A percentile compares a stretch with the other conserved stretches of the same genome.
Evolutionary conservation across 35 echinoderm and acorn worm genomes (phyloP).

Genomic region (Stichopus chloronotus): DNA sequence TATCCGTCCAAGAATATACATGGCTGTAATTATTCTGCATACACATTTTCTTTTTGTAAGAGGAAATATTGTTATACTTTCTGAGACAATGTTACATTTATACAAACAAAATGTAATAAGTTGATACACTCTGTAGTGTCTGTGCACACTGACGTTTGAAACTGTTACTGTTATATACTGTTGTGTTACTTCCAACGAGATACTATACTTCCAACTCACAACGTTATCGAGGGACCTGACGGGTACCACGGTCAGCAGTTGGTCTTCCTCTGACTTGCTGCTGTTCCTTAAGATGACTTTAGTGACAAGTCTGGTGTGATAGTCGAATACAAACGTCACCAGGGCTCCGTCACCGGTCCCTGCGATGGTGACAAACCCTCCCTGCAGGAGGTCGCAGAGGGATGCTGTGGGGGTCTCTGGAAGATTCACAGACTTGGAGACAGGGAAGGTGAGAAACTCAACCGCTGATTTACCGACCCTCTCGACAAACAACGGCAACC

Average conservation of each 20-base stretch:
- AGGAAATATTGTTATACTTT: too few relatives aligned
- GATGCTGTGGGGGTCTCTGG: not conserved
- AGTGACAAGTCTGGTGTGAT: not conserved
- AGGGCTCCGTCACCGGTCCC: not conserved
- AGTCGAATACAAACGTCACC: slow-evolving; percentile 6
- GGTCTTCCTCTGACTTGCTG: not conserved
- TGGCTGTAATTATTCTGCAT: too few relatives aligned
- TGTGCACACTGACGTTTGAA: too few relatives aligned
- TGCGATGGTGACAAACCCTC: slow-evolving; percentile 11
- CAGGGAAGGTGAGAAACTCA: slow-evolving; percentile 36
- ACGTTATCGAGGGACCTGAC: slow-evolving; percentile 39
- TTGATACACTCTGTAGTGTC: too few relatives aligned
- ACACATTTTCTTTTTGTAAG: too few relatives aligned
- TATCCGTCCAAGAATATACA: too few relatives aligned
- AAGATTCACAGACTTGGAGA: slow-evolving; percentile 20
- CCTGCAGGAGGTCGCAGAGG: not conserved
- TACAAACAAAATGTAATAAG: too few relatives aligned
- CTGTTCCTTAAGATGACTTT: not conserved
- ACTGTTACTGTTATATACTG: too few relatives aligned
- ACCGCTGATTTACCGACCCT: not conserved
- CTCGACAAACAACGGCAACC: slow-evolving; percentile 25
- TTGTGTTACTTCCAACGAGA: too few relatives aligned
- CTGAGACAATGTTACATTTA: too few relatives aligned
- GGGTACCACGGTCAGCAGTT: slow-evolving; percentile 17
- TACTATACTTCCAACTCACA: not conserved